Conservation (phyloP, 1,140 invertebrate species). For the Papilio glaucus region DNA sequence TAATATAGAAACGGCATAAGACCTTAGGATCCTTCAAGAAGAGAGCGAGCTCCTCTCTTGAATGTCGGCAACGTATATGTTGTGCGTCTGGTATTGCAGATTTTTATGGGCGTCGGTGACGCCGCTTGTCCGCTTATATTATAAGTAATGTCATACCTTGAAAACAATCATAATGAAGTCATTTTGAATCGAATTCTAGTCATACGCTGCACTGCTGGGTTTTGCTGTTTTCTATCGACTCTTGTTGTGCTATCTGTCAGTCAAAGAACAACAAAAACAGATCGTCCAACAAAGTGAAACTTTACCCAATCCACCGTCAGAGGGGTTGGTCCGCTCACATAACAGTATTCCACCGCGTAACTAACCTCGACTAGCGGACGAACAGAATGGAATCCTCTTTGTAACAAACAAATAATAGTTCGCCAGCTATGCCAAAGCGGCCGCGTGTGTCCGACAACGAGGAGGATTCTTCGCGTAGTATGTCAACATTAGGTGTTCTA, state of each 20-base stretch:
- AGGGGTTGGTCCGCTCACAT: background rate
- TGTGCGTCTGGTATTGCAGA: too few species aligned
- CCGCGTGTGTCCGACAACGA: background rate
- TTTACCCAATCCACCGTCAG: background rate
- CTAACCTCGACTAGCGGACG: conserved; percentile 15
- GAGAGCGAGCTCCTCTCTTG: too few species aligned
- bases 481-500: background rate
- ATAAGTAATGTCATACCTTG: too few species aligned
- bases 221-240: too few species aligned
- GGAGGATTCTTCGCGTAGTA: background rate
- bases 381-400: conserved; percentile 25
- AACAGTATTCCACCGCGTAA: conserved; percentile 2
- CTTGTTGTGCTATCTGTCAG: background rate
- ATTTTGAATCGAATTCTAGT: too few species aligned
- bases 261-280: background rate
- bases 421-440: background rate
- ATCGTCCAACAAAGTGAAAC: background rate
- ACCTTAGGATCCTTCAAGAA: too few species aligned
- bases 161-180: too few species aligned
- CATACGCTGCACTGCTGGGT: too few species aligned
- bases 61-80: too few species aligned
- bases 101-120: too few species aligned
- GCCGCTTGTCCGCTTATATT: too few species aligned
- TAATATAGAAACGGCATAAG: too few species aligned
- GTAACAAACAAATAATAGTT: conserved; percentile 35